Conservation (phyloP, 2,113 vertebrate genomes). For the Lucifuga dentata region DNA sequence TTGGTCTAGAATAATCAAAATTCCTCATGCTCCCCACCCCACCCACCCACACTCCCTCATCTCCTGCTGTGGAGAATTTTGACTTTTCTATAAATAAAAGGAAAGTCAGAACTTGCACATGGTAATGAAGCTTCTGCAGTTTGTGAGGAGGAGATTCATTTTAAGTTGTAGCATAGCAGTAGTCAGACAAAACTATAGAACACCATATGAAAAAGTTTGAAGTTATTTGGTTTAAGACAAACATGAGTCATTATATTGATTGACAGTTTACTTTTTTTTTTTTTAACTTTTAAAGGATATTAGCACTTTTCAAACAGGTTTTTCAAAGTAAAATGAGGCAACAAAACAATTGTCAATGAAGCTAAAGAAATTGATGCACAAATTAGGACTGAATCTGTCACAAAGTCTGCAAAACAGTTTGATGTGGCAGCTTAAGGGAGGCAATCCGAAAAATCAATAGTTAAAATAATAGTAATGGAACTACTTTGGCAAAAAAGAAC, state of each 20-base stretch:
- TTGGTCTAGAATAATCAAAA: slow-evolving; percentile 25
- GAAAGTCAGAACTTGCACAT: slow-evolving; percentile 33
- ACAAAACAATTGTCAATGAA: not conserved
- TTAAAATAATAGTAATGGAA: too few species aligned
- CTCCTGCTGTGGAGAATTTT: slow-evolving; percentile 7
- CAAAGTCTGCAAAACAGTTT: not conserved
- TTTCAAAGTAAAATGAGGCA: not conserved
- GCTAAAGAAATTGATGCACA: too few species aligned
- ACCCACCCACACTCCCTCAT: not conserved
- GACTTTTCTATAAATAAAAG: slow-evolving; percentile 27
- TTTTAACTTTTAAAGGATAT: too few species aligned
- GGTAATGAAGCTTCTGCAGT: slow-evolving; percentile 18
- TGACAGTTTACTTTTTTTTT: too few species aligned
- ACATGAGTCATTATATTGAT: too few species aligned
- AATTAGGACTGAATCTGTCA: not conserved
- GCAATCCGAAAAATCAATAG: too few species aligned
- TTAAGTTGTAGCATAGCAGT: slow-evolving; percentile 8
- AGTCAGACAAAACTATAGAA: not conserved
- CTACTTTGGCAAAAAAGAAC: too few species aligned
- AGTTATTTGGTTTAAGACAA: too few species aligned
- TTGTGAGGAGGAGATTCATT: slow-evolving; percentile 9
- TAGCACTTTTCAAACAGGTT: too few species aligned
- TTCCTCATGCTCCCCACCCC: too few species aligned
- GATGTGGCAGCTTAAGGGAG: too few species aligned
- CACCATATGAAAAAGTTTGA: not conserved